Percentiles rank a stretch among this genome's conserved stretches.
These are phyloP conservation scores for Sciurus carolinensis DNA, from an alignment of 2,797 vertebrate species.

Conservation along the genomic window DNA sequence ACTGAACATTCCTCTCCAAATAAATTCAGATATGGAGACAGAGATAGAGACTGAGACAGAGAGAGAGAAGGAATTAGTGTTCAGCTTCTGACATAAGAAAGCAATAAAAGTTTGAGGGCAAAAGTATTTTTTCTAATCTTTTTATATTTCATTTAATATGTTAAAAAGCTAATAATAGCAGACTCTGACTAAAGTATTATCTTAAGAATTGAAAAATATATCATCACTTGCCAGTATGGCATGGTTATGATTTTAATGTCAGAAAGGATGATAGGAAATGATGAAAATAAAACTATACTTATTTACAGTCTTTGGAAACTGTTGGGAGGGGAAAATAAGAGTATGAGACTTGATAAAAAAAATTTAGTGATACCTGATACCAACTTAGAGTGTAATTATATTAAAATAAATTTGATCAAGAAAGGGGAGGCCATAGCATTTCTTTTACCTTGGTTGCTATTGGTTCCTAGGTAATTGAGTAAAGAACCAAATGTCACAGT, in stretches of 20 bases:
- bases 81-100: background rate
- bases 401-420: background rate
- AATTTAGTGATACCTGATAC: background rate
- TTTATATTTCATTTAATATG: background rate
- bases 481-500: too few relatives aligned
- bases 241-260: background rate
- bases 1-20: background rate
- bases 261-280: background rate
- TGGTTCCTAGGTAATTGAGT: background rate
- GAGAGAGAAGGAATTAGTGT: background rate
- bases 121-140: background rate
- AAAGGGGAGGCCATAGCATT: too few relatives aligned
- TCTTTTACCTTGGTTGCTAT: background rate
- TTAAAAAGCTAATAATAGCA: background rate
- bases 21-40: background rate
- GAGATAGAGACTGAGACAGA: background rate
- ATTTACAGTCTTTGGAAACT: background rate
- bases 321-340: background rate
- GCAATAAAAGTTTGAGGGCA: background rate
- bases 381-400: background rate
- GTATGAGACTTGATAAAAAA: too few relatives aligned
- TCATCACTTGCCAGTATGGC: background rate
- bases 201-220: background rate
- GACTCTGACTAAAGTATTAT: background rate
- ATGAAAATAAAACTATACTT: background rate